phyloP scores from a whole-genome alignment of 2,888 invertebrate species.

The Acholoe squamosa region DNA sequence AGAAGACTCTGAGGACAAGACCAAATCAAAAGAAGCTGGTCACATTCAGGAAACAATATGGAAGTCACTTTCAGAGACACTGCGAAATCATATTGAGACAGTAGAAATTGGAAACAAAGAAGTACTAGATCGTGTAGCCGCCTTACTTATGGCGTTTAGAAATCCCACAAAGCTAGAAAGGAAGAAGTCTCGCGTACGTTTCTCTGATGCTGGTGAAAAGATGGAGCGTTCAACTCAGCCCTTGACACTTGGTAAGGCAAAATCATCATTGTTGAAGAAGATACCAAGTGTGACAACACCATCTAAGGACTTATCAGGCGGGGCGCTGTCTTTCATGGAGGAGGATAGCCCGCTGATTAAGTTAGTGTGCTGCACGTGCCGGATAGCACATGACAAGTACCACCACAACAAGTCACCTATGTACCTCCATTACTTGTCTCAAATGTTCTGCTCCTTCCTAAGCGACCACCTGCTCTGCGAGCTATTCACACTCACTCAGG shows the following conservation, averaged over 20 bases:
- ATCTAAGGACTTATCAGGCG: neutral
- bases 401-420: neutral
- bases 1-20: neutral
- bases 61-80: neutral
- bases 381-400: conserved; percentile 4
- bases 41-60: neutral
- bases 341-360: neutral
- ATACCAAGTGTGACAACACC: neutral
- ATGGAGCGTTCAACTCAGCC: neutral
- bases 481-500: neutral
- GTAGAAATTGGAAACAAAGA: neutral
- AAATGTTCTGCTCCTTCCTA: conserved; percentile 31
- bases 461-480: conserved; percentile 40
- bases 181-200: conserved; percentile 30
- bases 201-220: neutral
- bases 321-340: neutral
- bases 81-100: neutral
- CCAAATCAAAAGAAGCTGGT: neutral
- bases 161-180: neutral
- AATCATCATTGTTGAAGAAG: conserved; percentile 39
- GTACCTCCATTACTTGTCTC: conserved; percentile 4
- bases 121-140: conserved; percentile 36
- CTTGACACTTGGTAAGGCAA: neutral
- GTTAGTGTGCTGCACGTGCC: conserved; percentile 38
- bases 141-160: conserved; percentile 54